These are phyloP conservation scores for Thamnaconus septentrionalis DNA, from an alignment of 2,113 vertebrate species.

Conservation along the genomic window DNA sequence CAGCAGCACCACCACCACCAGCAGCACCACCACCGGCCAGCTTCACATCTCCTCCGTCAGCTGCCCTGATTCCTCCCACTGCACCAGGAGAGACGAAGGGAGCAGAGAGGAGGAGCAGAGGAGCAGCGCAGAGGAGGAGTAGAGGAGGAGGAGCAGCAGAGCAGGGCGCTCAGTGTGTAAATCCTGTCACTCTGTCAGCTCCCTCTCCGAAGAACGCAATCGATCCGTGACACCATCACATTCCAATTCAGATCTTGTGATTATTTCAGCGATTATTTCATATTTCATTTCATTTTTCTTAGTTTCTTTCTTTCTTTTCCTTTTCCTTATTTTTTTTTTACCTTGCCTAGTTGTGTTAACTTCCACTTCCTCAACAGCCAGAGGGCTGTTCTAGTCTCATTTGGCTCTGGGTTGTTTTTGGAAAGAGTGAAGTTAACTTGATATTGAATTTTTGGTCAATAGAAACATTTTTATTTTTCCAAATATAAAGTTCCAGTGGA, in stretches of 20 bases:
- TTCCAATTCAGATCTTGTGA: too few relatives aligned
- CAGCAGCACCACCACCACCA: constrained; percentile 50
- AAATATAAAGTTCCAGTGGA: constrained; percentile 11
- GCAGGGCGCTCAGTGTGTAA: too few relatives aligned
- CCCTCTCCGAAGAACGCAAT: too few relatives aligned
- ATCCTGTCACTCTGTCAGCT: too few relatives aligned
- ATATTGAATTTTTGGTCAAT: constrained; percentile 22
- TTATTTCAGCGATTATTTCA: too few relatives aligned
- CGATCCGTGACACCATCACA: too few relatives aligned
- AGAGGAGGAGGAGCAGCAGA: too few relatives aligned
- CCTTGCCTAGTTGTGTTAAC: constrained; percentile 6
- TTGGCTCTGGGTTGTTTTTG: constrained; percentile 19
- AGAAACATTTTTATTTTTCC: constrained; percentile 3
- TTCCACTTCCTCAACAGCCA: background rate
- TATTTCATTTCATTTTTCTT: too few relatives aligned
- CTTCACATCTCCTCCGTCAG: constrained; percentile 67
- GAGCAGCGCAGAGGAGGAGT: too few relatives aligned
- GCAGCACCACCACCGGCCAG: constrained; percentile 19
- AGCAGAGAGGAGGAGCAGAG: background rate
- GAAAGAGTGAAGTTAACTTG: constrained; percentile 16
- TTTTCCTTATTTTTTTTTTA: background rate
- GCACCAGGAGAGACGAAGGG: constrained; percentile 20
- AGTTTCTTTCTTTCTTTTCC: too few relatives aligned
- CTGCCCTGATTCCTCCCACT: constrained; percentile 58
- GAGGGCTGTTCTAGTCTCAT: constrained; percentile 16